Evolutionary conservation across 2,888 invertebrate genomes (phyloP), one percentile per base, ranked within the genome.

Genomic region (Aplocera efformata): DNA sequence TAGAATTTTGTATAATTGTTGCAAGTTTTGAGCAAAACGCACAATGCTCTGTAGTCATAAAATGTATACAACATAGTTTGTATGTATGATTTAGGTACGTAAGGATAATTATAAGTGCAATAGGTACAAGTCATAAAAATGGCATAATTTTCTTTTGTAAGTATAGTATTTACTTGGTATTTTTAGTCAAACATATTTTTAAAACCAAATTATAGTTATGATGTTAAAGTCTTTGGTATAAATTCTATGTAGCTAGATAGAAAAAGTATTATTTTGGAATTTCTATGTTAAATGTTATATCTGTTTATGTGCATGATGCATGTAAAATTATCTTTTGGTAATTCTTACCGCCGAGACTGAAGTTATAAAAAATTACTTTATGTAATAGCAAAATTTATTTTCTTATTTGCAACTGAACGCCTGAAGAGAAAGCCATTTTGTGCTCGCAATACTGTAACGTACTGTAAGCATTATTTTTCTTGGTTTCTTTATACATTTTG

Each of bases 61-160:
- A 53, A 63, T 63, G 62, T 56, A 63, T 63, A 63, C 58, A 61
- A 53, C 57, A 36, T 43, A 46, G 40, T 47, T 43, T 45, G 43
- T 47, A 49, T 57, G 59, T 69, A 59, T 51, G 55, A 63, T 63
- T 58, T 67, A 62, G 59, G 33, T 48, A 41, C 32, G 45, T 68
- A 63, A 49, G 31, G 20, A 52, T 60, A 60, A 47, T 28, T 58
- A 23, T 76, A 75, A 72, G 71, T 72, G 70, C 71, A 68, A 72
- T 78, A 79, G 77, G 82, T 82, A 83, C 80, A 82, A 82, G 76
- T 75, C 66, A 66, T 63, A 58, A 54, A 58, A 59, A 65, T 71
- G 70, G 70, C 76, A 71, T 72, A 70, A 68, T 66, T 66, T 60
- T 51, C 50, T 45, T 58, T 56, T 53, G 52, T 41, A n/a, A 48